A percentile compares a stretch with the other conserved stretches of the same genome.
Evolutionary conservation across 53 echinoderm and acorn worm genomes (phyloP).

Genomic region (Hippasteria phrygiana): DNA sequence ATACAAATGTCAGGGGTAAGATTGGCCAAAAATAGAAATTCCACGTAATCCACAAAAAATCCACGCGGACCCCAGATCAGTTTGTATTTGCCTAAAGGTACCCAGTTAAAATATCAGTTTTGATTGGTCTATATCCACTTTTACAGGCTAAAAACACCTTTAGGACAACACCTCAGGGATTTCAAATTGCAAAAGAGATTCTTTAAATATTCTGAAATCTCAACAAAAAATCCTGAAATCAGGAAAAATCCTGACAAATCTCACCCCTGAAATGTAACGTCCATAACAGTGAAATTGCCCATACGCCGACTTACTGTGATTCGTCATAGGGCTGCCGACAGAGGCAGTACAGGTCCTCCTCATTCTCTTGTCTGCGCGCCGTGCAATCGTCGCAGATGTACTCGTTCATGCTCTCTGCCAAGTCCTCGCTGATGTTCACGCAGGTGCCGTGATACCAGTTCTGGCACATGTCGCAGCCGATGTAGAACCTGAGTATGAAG

Average conservation of each 20-base stretch:
- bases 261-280: not conserved
- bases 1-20: too few species aligned
- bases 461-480: conserved; percentile 98
- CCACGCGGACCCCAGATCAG: too few species aligned
- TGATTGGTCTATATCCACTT: too few species aligned
- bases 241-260: not conserved
- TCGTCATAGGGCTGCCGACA: conserved; percentile 97
- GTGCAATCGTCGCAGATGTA: conserved; percentile 87
- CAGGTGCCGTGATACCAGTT: conserved; percentile 99
- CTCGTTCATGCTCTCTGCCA: conserved; percentile 88
- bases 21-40: too few species aligned
- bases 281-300: too few species aligned
- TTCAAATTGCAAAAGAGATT: too few species aligned
- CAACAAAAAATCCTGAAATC: not conserved
- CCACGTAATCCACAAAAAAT: too few species aligned
- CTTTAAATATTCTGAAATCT: too few species aligned
- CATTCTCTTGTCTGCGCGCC: conserved; percentile 81
- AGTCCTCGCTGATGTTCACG: conserved; percentile 84
- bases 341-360: conserved; percentile 94
- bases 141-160: too few species aligned
- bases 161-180: too few species aligned
- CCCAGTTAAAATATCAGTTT: too few species aligned
- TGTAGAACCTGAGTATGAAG: conserved; percentile 82
- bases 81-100: too few species aligned
- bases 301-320: conserved; percentile 81